Base-by-base conservation (phyloP, 2,113 vertebrate genomes). In the Lophochroa leadbeateri region DNA sequence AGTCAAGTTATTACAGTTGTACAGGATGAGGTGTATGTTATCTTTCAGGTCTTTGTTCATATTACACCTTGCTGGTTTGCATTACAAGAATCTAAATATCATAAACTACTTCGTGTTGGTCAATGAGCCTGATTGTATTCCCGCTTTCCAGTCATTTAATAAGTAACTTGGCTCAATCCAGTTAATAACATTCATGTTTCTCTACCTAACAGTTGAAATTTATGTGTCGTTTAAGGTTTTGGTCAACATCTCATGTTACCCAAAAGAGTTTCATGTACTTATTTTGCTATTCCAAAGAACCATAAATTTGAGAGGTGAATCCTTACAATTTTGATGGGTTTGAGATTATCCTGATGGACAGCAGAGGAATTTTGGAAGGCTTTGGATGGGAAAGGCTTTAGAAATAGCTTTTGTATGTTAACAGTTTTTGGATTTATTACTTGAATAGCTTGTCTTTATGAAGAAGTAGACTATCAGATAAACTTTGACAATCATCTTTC, bases 241-340 rank as follows among this genome's bases (percentile, higher is more conserved):
- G 33, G 44, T 63, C 11, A 44, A 24, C 6, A 35, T 31, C 18
- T 55, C 19, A 37, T 77, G 19, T 33, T 41, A 17, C 49, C 33
- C 8, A 0, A 39, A n/a, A 13, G 11, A n/a, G 24, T 71, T 82
- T 58, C 6, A 4, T 47, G 8, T 35, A 11, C 2, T 0, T 53
- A 35, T n/a, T 39, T 81, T 64, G 33, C 49, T 92, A 1, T 72
- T 75, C 20, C 57, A 71, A 77, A 71, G 50, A 85, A 70, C 27
- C 19, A 55, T 20, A 76, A 39, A 15, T 67, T 6, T 47, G 17
- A 17, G 27, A 70, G 6, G 6, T 75, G 49, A 52, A 69, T 28
- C 37, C 60, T 74, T 46, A 41, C 6, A 50, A 4, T 83, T 68
- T 41, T 50, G 8, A 10, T 82, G 35, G 15, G 14, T 68, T 72